These are phyloP conservation scores for Chromobotia macracanthus DNA, from an alignment of 2,797 vertebrate species.

Conservation along the genomic window DNA sequence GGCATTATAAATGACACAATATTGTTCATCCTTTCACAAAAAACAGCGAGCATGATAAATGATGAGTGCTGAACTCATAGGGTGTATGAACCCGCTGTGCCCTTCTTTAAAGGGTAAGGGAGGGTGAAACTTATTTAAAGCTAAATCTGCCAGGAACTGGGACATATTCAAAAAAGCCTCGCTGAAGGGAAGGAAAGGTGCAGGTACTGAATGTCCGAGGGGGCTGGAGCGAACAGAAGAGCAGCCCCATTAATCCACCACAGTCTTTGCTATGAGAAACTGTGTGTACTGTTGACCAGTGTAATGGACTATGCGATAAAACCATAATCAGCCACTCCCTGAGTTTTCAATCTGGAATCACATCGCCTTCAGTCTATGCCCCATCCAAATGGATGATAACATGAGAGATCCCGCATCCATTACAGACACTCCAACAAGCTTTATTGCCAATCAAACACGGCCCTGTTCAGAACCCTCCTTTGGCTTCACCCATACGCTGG, in stretches of 20 bases:
- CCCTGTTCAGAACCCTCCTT: slow-evolving; percentile 75
- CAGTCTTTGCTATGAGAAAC: slow-evolving; percentile 59
- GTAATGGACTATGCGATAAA: slow-evolving; percentile 69
- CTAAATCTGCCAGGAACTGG: slow-evolving; percentile 74
- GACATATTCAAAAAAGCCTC: slow-evolving; percentile 65
- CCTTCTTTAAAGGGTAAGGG: slow-evolving; percentile 52
- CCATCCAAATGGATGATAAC: slow-evolving; percentile 66
- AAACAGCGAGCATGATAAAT: slow-evolving; percentile 63
- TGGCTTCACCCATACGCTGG: slow-evolving; percentile 62
- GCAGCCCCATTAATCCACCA: slow-evolving; percentile 62
- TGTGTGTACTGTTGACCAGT: slow-evolving; percentile 69
- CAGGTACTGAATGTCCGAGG: slow-evolving; percentile 33
- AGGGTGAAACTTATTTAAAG: slow-evolving; percentile 74
- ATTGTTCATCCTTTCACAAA: slow-evolving; percentile 53
- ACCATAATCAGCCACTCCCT: slow-evolving; percentile 67
- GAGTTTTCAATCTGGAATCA: slow-evolving; percentile 65
- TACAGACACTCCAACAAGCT: slow-evolving; percentile 76
- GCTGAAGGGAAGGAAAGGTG: slow-evolving; percentile 54
- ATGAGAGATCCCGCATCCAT: slow-evolving; percentile 71
- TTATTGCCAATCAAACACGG: slow-evolving; percentile 75
- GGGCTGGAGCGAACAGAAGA: slow-evolving; percentile 45
- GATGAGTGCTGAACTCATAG: slow-evolving; percentile 58
- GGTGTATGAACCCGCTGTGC: slow-evolving; percentile 49
- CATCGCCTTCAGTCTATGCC: slow-evolving; percentile 59
- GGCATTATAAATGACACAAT: slow-evolving; percentile 30